phyloP scores from a whole-genome alignment of 2,113 vertebrate genomes.

The Entelurus aequoreus region DNA sequence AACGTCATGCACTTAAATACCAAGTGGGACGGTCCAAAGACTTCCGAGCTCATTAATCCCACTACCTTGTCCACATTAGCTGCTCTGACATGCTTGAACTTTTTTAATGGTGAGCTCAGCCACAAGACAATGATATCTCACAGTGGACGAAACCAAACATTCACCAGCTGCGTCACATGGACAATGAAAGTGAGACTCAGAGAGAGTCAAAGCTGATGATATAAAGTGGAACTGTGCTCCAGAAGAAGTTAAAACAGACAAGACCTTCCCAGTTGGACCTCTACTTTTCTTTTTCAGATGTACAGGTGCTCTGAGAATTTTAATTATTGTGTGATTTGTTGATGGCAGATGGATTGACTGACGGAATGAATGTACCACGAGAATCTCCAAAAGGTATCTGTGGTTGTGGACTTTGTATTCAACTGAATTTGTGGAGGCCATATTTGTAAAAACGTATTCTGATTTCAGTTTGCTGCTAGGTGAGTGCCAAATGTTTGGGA shows the following conservation, averaged over 20 bases:
- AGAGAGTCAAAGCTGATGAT: constrained; percentile 1
- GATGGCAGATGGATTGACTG: constrained; percentile 17
- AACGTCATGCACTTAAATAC: constrained; percentile 7
- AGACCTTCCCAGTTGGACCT: neutral
- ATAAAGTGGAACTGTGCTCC: too few relatives aligned
- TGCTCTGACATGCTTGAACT: too few relatives aligned
- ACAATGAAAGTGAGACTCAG: neutral
- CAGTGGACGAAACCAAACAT: too few relatives aligned
- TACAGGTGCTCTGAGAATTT: constrained; percentile 14
- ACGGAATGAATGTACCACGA: constrained; percentile 48
- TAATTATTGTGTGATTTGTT: constrained; percentile 6
- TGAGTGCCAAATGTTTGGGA: too few relatives aligned
- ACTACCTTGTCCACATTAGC: too few relatives aligned
- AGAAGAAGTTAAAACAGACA: neutral
- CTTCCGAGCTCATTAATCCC: too few relatives aligned
- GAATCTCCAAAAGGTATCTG: constrained; percentile 1
- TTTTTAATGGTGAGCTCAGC: too few relatives aligned
- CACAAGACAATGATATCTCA: too few relatives aligned
- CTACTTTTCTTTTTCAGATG: constrained; percentile 12
- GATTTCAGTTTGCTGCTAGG: too few relatives aligned
- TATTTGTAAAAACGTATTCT: neutral
- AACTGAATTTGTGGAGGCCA: constrained; percentile 42
- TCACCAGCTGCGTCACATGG: neutral
- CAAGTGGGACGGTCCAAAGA: neutral
- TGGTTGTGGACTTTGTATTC: constrained; percentile 12